A percentile compares a stretch with the other conserved stretches of the same genome.
phyloP scores from a whole-genome alignment of 2,113 vertebrate genomes.

The Oplegnathus fasciatus region DNA sequence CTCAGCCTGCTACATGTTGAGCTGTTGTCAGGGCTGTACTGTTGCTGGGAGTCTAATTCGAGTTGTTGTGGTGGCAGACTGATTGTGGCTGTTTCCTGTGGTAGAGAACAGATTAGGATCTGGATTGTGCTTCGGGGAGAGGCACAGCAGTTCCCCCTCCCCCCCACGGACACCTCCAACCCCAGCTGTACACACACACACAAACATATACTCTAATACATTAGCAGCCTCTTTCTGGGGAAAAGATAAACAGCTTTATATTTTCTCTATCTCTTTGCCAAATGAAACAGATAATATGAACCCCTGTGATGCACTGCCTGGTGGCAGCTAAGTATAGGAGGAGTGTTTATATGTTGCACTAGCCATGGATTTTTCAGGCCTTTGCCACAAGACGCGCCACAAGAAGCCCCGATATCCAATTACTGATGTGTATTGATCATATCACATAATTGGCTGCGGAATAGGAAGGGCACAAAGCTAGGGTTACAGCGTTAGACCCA shows the following conservation, averaged over 20 bases:
- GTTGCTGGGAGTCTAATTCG: constrained; percentile 32
- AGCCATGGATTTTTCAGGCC: constrained; percentile 51
- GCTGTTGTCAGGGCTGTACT: constrained; percentile 19
- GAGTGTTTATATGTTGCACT: constrained; percentile 47
- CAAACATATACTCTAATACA: constrained; percentile 32
- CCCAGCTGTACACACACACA: constrained; percentile 38
- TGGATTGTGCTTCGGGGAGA: constrained; percentile 53
- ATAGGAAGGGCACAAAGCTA: constrained; percentile 71
- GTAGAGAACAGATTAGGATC: constrained; percentile 73
- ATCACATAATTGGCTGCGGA: constrained; percentile 80
- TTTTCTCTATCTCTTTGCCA: constrained; percentile 59
- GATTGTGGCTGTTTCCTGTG: constrained; percentile 61
- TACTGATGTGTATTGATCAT: constrained; percentile 81
- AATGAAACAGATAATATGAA: constrained; percentile 50
- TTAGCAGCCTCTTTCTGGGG: constrained; percentile 42
- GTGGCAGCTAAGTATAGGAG: constrained; percentile 40
- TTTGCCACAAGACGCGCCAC: constrained; percentile 33
- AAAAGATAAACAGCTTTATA: constrained; percentile 73
- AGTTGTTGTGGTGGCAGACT: constrained; percentile 46
- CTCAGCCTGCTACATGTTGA: constrained; percentile 8
- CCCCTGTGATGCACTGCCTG: constrained; percentile 28
- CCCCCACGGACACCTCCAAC: constrained; percentile 19
- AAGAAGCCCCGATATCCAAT: constrained; percentile 76
- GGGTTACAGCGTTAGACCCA: constrained; percentile 71
- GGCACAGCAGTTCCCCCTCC: constrained; percentile 27